These are phyloP conservation scores for Malurus elegans DNA, from an alignment of 2,113 vertebrate genomes.

Conservation along the genomic window DNA sequence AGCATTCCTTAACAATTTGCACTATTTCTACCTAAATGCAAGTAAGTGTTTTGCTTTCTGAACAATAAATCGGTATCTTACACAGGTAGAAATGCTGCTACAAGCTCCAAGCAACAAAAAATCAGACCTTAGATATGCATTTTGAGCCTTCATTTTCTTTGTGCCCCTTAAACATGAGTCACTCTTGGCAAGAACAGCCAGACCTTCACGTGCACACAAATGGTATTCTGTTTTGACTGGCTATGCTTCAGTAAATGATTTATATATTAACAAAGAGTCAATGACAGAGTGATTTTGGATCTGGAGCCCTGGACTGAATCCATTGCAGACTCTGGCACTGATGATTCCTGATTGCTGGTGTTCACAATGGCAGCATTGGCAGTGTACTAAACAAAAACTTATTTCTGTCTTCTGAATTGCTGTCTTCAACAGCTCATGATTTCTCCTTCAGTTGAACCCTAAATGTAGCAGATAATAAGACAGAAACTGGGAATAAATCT, in stretches of 20 bases:
- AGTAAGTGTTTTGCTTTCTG: not conserved
- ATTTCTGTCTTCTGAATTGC: slow-evolving; percentile 12
- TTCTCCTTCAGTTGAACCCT: not conserved
- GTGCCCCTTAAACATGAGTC: slow-evolving; percentile 31
- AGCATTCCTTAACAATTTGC: not conserved
- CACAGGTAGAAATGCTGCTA: not conserved
- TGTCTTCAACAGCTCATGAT: not conserved
- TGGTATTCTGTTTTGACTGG: slow-evolving; percentile 55
- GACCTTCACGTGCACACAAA: slow-evolving; percentile 26
- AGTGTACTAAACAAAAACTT: not conserved
- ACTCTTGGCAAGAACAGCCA: slow-evolving; percentile 29
- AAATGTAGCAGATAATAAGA: not conserved
- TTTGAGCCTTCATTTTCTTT: not conserved
- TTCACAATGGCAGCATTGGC: not conserved
- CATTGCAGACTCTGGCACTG: not conserved
- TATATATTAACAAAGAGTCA: slow-evolving; percentile 54
- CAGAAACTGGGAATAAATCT: not conserved
- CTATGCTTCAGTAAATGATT: slow-evolving; percentile 48
- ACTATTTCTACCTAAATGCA: not conserved
- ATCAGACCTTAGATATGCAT: not conserved
- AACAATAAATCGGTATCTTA: not conserved
- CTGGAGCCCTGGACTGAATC: slow-evolving; percentile 1
- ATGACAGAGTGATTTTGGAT: slow-evolving; percentile 15
- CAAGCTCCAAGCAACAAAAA: not conserved
- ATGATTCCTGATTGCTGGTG: not conserved